Evolutionary conservation across 1,140 invertebrate genomes (phyloP).

Genomic region (Heliconius hermathena): DNA sequence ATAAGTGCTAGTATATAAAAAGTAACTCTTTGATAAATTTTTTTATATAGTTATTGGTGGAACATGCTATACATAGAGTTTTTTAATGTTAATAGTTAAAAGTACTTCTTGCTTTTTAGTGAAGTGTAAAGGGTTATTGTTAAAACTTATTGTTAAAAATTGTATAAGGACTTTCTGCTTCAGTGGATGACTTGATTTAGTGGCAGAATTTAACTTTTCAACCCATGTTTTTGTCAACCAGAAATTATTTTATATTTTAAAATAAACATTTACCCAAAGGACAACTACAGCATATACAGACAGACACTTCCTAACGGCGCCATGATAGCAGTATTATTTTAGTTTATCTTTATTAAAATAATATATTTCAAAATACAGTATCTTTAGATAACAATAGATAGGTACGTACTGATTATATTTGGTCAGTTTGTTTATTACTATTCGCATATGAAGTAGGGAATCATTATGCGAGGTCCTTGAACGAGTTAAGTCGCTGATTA

Average conservation of each 20-base stretch:
- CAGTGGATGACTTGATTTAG: not conserved
- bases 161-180: too few relatives aligned
- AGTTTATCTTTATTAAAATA: not conserved
- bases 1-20: not conserved
- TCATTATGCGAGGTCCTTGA: too few relatives aligned
- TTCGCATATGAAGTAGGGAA: not conserved
- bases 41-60: not conserved
- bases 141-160: too few relatives aligned
- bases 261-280: too few relatives aligned
- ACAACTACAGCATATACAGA: not conserved
- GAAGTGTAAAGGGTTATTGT: too few relatives aligned
- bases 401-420: not conserved
- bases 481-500: too few relatives aligned
- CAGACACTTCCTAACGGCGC: not conserved
- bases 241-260: too few relatives aligned
- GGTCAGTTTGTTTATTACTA: not conserved
- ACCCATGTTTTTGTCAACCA: too few relatives aligned
- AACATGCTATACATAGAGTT: not conserved
- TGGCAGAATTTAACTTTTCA: too few relatives aligned
- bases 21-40: not conserved
- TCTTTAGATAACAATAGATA: not conserved
- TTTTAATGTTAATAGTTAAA: not conserved
- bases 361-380: not conserved
- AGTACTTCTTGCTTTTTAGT: too few relatives aligned
- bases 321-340: not conserved